Conservation (phyloP, 2,888 invertebrate genomes). For the Nephrotoma flavescens region DNA sequence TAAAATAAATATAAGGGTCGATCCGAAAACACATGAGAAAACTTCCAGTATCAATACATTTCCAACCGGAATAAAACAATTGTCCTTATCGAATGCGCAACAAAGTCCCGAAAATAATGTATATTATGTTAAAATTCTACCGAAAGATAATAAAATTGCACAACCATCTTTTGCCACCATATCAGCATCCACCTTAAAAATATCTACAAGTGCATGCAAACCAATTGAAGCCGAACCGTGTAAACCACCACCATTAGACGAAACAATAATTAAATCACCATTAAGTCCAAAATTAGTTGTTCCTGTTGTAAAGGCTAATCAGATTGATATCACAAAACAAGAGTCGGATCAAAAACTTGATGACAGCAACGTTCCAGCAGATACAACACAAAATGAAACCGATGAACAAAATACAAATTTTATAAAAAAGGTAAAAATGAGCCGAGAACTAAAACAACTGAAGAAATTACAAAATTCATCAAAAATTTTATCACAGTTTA, state of each 20-base stretch:
- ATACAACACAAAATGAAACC: not conserved
- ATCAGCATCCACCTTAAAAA: not conserved
- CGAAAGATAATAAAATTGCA: constrained; percentile 11
- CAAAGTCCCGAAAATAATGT: constrained; percentile 12
- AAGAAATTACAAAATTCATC: constrained; percentile 53
- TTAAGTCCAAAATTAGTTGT: not conserved
- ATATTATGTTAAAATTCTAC: constrained; percentile 11
- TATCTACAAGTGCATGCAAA: not conserved
- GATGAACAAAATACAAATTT: not conserved
- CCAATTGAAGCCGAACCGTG: not conserved
- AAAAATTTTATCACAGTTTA: constrained; percentile 45
- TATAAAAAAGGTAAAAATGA: constrained; percentile 20
- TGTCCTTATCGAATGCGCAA: constrained; percentile 6
- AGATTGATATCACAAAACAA: not conserved
- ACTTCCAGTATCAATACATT: not conserved
- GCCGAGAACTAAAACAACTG: constrained; percentile 45
- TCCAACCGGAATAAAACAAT: not conserved
- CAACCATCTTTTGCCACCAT: not conserved
- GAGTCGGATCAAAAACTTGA: not conserved
- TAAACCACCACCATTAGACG: not conserved
- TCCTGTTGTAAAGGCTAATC: too few relatives aligned
- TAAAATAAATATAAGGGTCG: not conserved
- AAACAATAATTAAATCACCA: not conserved
- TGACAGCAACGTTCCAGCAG: not conserved
- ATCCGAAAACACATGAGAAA: not conserved